Evolutionary conservation across 2,797 vertebrate species (phyloP).

Genomic region (Mus spretus): DNA sequence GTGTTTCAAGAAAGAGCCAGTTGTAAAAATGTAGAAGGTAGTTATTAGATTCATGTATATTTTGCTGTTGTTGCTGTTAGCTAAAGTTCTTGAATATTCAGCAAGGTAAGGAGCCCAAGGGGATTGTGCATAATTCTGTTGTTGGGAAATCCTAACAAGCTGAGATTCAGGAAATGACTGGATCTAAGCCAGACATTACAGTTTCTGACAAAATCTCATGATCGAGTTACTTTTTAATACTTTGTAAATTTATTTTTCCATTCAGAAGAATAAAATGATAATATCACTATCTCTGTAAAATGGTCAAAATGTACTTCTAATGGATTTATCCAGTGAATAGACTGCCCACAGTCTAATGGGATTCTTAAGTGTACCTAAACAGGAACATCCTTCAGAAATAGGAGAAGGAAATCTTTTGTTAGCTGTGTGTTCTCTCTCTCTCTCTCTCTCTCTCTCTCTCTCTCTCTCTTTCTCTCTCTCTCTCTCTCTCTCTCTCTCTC

Average conservation of each 20-base stretch:
- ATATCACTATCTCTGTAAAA: slow-evolving; percentile 23
- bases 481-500: not conserved
- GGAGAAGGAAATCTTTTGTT: not conserved
- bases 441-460: not conserved
- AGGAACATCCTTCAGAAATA: not conserved
- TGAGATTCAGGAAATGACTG: not conserved
- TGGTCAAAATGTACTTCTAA: not conserved
- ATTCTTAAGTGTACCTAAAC: not conserved
- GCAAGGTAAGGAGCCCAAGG: not conserved
- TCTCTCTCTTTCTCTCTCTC: not conserved
- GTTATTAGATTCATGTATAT: not conserved
- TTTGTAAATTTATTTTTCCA: not conserved
- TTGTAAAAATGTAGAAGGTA: not conserved
- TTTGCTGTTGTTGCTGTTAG: not conserved
- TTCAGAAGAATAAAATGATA: not conserved
- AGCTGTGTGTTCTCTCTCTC: not conserved
- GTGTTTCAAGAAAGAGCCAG: not conserved
- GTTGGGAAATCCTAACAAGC: not conserved
- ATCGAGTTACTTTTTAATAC: slow-evolving; percentile 7
- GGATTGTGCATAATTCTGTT: not conserved
- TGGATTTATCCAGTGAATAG: not conserved
- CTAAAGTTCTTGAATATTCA: not conserved
- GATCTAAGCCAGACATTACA: not conserved
- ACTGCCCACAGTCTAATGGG: not conserved
- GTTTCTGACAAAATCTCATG: slow-evolving; percentile 31